Conservation (phyloP, 2,888 invertebrate species). For the Rugalucina vietnamica region DNA sequence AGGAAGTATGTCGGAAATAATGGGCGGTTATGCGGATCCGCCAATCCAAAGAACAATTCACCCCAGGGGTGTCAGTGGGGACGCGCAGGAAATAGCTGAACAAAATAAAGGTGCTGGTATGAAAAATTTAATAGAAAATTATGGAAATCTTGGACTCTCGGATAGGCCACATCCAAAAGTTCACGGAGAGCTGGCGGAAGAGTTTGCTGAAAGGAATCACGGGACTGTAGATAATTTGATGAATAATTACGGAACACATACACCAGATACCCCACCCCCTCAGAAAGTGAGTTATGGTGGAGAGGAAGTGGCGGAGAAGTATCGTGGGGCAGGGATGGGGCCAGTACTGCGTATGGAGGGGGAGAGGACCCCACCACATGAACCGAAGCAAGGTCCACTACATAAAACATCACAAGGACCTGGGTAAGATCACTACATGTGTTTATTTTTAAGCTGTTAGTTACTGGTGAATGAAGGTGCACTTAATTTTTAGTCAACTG, state of each 20-base stretch:
- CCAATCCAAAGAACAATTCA: conserved; percentile 67
- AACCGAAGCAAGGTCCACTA: conserved; percentile 70
- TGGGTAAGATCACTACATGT: too few relatives aligned
- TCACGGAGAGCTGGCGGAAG: conserved; percentile 73
- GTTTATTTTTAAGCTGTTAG: too few relatives aligned
- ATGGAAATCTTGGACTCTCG: conserved; percentile 69
- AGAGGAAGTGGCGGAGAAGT: conserved; percentile 73
- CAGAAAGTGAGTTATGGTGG: conserved; percentile 73
- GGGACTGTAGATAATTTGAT: conserved; percentile 74
- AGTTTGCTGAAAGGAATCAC: conserved; percentile 76
- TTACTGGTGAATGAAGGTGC: too few relatives aligned
- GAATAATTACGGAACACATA: conserved; percentile 70
- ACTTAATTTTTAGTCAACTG: too few relatives aligned
- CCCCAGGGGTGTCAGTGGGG: conserved; percentile 72
- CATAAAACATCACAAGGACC: conserved; percentile 75
- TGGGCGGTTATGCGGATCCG: conserved; percentile 77
- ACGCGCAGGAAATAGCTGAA: conserved; percentile 71
- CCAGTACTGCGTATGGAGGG: conserved; percentile 76
- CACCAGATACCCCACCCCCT: conserved; percentile 63
- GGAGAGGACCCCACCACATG: conserved; percentile 50
- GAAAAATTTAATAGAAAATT: conserved; percentile 76
- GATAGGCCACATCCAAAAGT: conserved; percentile 71
- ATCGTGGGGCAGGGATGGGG: conserved; percentile 76
- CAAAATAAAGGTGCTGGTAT: conserved; percentile 76
- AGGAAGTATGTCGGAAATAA: conserved; percentile 74